Conservation (phyloP, 1,140 invertebrate genomes). For the Sarcophaga peregrina region DNA sequence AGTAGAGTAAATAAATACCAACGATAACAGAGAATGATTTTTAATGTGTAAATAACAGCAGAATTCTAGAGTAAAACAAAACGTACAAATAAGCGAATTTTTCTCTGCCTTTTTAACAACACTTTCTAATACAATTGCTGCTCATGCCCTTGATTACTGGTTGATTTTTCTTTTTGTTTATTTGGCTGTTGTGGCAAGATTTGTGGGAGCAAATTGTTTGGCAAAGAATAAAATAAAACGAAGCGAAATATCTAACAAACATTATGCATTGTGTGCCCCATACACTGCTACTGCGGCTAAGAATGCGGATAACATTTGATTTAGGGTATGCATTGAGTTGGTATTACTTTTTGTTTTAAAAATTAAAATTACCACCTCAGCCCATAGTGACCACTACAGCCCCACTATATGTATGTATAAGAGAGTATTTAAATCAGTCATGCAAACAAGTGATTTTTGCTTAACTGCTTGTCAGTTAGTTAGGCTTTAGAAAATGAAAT, state of each 20-base stretch:
- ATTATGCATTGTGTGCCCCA: neutral
- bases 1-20: neutral
- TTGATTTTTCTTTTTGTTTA: neutral
- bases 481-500: neutral
- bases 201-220: neutral
- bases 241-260: neutral
- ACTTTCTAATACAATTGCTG: neutral
- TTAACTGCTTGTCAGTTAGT: neutral
- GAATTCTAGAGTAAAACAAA: neutral
- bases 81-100: neutral
- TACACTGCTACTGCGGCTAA: too few relatives aligned
- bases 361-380: neutral
- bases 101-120: neutral
- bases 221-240: neutral
- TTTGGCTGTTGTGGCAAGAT: constrained; percentile 21
- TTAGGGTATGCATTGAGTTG: too few relatives aligned
- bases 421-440: neutral
- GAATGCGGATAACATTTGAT: too few relatives aligned
- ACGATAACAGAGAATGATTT: neutral
- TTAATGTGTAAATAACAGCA: constrained; percentile 3
- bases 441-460: neutral
- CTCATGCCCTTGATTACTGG: neutral
- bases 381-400: too few relatives aligned
- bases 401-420: too few relatives aligned
- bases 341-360: neutral